Base-by-base conservation (phyloP, 1,140 invertebrate species). In the Temnothorax longispinosus region DNA sequence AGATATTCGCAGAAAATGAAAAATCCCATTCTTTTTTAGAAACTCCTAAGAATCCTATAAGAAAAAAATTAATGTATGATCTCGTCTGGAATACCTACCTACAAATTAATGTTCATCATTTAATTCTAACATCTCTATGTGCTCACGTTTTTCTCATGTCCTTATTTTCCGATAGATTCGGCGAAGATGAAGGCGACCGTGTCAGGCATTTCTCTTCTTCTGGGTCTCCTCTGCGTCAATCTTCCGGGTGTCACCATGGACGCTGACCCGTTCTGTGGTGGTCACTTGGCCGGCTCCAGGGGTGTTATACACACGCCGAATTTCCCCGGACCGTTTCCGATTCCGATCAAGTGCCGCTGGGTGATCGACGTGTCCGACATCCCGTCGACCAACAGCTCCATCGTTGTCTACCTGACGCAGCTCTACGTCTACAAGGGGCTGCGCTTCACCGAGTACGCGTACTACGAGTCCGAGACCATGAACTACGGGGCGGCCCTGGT, bases 371-470 rank as follows among this genome's bases (percentile, higher is more conserved):
- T 98, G 7, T 96, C 96, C 50, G 96, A 97, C 2, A 90, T 95
- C 21, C 88, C 91, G 2, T 92, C 94, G 4, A 77, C 92, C 7
- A 95, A 96, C 88, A 93, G 95, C 21, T 97, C 97, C 5, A 98
- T 99, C 90, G 96, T 98, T 54, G 96, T 99, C 38, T 99, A 99
- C 93, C 96, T 99, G 86, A 99, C 98, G 0, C 98, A 99, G 91
- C 96, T 98, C 44, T 99, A 98, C 94, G 97, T 98, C 38, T 97
- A 97, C 69, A 97, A 97, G 90, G 98, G 97, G 0, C 95, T 99
- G 0, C 97, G 96, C 47, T 98, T 98, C 92, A 98, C 97, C 1
- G 98, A 98, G 92, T 98, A 98, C 91, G 96, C 97, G 85, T 97
- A 97, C 87, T 98, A 98, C 92, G 97, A 97, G 50, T 94, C 93